Percentiles rank a stretch among this genome's conserved stretches.
Conservation (phyloP, 2,888 invertebrate genomes). For the Pomacea canaliculata region DNA sequence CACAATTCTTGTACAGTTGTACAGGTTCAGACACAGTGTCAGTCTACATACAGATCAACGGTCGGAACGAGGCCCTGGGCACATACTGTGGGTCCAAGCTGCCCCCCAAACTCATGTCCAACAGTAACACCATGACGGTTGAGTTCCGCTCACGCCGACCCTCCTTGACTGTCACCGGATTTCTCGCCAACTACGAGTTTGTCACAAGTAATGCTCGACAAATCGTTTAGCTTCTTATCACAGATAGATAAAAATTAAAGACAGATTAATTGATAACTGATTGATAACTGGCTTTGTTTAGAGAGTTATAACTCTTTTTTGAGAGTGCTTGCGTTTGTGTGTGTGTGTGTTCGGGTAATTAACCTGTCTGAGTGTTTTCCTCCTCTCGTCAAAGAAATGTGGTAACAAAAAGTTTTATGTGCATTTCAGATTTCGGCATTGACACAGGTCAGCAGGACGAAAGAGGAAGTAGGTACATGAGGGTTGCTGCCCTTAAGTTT, state of each 20-base stretch:
- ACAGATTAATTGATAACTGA: too few species aligned
- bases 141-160: conserved; percentile 82
- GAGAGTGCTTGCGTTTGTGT: too few species aligned
- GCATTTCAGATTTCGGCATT: conserved; percentile 86
- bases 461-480: conserved; percentile 60
- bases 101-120: conserved; percentile 91
- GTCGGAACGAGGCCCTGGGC: conserved; percentile 87
- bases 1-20: conserved; percentile 45
- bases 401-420: background rate
- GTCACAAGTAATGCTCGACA: conserved; percentile 81
- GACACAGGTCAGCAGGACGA: conserved; percentile 80
- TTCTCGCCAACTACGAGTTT: conserved; percentile 89
- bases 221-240: background rate
- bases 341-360: too few species aligned
- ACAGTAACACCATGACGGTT: conserved; percentile 85
- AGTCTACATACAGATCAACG: conserved; percentile 85
- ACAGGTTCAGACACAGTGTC: conserved; percentile 79
- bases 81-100: conserved; percentile 86
- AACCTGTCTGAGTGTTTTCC: too few species aligned
- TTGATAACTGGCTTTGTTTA: too few species aligned
- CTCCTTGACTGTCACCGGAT: conserved; percentile 86
- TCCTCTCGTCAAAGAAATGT: too few species aligned
- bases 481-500: too few species aligned
- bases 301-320: too few species aligned
- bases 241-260: background rate